Evolutionary conservation across 2,888 invertebrate species (phyloP), one percentile per base, ranked within the genome.

Genomic region (Lapara coniferarum): DNA sequence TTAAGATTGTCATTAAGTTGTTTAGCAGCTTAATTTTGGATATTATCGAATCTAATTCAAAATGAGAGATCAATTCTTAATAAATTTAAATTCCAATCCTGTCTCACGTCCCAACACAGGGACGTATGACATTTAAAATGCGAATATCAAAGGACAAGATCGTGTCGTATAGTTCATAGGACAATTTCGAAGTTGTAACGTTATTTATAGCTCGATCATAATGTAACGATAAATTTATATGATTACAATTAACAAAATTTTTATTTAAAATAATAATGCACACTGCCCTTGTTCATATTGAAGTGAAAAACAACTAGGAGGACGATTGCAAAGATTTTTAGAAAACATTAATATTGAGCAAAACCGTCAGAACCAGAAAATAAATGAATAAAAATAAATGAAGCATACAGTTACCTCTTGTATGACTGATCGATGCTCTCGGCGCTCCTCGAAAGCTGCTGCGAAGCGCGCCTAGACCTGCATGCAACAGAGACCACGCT

Each of bases 381-480:
- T 69, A 16, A 51, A 57, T 71, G 19, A 68, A 68, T 52, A 52
- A 59, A 68, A 52, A 69, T 59, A 69, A 69, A 67, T 25, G 19
- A 49, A 69, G 59, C 44, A 73, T 58, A 67, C 71, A 70, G 72
- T 93, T 95, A 96, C 96, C 96, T 95, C 81, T 95, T 95, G 83
- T 93, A 92, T 25, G 91, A 83, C 77, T 95, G 95, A 83, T 95
- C 94, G 90, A 95, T 94, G 92, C 95, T 95, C 90, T 96, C 96
- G 81, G 95, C 95, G 86, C 95, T 95, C 88, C 95, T 91, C 85
- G 95, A 95, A 88, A 96, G 95, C 92, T 97, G 97, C 94, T 97
- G 97, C 83, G 97, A 97, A 87, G 97, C 96, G 90, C 97, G 96
- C 90, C 97, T 96, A 94, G 97, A 97, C 96, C 97, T 97, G 95